Conservation (phyloP, 2,113 vertebrate genomes). For the Perca schrenkii region DNA sequence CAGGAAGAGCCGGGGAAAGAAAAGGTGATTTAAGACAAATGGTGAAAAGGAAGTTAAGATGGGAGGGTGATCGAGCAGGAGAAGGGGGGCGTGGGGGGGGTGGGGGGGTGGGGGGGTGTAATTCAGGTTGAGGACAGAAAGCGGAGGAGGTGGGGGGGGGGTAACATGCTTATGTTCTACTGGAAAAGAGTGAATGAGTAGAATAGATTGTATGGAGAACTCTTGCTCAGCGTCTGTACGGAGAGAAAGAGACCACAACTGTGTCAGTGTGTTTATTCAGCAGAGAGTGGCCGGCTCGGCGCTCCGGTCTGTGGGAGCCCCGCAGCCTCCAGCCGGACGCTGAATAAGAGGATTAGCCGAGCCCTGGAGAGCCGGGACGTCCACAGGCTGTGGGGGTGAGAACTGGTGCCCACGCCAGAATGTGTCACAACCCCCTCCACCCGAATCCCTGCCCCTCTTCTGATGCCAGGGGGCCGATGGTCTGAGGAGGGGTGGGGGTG, state of each 20-base stretch:
- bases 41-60: constrained; percentile 41
- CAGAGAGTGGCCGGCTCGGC: constrained; percentile 65
- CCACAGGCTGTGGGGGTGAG: constrained; percentile 65
- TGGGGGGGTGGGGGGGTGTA: constrained; percentile 12
- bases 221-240: constrained; percentile 64
- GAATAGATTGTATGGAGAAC: constrained; percentile 56
- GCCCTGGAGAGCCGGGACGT: constrained; percentile 69
- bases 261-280: constrained; percentile 77
- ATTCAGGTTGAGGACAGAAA: constrained; percentile 35
- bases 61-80: background rate
- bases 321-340: constrained; percentile 58
- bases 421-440: constrained; percentile 48
- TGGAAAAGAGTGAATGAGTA: constrained; percentile 68
- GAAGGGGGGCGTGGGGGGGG: background rate
- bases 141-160: background rate
- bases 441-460: constrained; percentile 41
- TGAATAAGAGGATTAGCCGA: constrained; percentile 82
- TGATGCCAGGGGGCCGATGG: constrained; percentile 36
- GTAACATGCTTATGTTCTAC: constrained; percentile 54
- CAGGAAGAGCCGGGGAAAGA: constrained; percentile 12
- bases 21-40: constrained; percentile 38
- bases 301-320: constrained; percentile 65
- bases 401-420: constrained; percentile 68
- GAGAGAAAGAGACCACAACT: constrained; percentile 65
- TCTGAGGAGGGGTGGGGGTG: constrained; percentile 34